phyloP scores from a whole-genome alignment of 2,113 vertebrate genomes.

The Alaudala cheleensis region DNA sequence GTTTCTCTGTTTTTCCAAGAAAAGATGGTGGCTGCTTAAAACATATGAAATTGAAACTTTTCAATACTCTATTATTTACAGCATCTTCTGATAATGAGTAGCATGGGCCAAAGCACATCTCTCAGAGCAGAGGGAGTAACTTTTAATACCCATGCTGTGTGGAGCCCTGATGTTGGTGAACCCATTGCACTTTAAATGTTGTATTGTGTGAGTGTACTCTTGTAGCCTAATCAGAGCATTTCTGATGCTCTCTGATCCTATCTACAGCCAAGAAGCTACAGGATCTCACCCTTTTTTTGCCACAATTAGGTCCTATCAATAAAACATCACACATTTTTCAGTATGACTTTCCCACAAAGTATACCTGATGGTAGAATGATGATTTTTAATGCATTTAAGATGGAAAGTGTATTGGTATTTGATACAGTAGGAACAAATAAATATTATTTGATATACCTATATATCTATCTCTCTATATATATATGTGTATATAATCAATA shows the following conservation, averaged over 20 bases:
- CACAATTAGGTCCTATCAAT: background rate
- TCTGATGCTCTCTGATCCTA: background rate
- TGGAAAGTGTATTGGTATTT: background rate
- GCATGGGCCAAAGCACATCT: background rate
- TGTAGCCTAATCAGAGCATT: background rate
- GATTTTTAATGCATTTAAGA: background rate
- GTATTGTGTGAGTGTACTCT: rapidly evolving
- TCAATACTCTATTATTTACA: background rate
- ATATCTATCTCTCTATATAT: background rate
- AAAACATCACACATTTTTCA: background rate
- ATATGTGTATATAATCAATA: background rate
- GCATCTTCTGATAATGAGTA: background rate
- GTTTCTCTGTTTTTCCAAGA: background rate
- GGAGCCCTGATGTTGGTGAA: background rate
- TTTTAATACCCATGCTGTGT: background rate
- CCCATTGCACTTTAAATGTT: background rate
- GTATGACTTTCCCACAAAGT: background rate
- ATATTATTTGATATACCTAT: background rate
- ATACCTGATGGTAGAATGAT: background rate
- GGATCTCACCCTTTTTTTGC: background rate
- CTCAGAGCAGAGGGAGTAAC: background rate
- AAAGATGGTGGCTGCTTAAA: background rate
- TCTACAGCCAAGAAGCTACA: background rate
- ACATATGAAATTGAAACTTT: background rate
- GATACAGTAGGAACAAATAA: background rate